These are phyloP conservation scores for Nomada fucata DNA, from an alignment of 2,888 invertebrate genomes.

Conservation along the genomic window DNA sequence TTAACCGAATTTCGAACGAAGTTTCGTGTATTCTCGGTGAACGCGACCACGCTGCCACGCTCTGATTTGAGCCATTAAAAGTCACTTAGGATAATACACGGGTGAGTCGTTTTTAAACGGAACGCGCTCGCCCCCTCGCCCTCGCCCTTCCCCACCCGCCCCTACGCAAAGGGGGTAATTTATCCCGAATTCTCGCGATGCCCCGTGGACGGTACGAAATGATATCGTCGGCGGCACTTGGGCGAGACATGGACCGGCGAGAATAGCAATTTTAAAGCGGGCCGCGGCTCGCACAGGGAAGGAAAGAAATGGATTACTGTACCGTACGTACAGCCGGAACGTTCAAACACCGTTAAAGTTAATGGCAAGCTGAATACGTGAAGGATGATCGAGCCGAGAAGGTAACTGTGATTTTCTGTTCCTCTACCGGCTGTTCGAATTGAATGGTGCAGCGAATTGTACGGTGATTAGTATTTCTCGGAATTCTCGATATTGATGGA, in stretches of 20 bases:
- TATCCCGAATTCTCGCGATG: slow-evolving; percentile 69
- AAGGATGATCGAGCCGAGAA: slow-evolving; percentile 15
- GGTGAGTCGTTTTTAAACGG: slow-evolving; percentile 74
- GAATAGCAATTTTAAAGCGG: slow-evolving; percentile 50
- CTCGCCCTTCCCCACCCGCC: background rate
- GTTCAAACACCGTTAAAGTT: slow-evolving; percentile 41
- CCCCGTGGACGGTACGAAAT: slow-evolving; percentile 48
- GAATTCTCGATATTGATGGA: no score
- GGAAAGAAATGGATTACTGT: slow-evolving; percentile 20
- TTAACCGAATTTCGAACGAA: slow-evolving; percentile 27
- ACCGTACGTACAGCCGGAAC: background rate
- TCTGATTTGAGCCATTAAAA: slow-evolving; percentile 79
- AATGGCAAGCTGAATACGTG: slow-evolving; percentile 38
- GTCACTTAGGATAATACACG: slow-evolving; percentile 81
- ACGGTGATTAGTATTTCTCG: no score
- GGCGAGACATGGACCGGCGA: background rate
- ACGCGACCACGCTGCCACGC: slow-evolving; percentile 34
- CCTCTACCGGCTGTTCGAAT: no score
- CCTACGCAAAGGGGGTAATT: slow-evolving; percentile 58
- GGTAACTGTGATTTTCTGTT: no score
- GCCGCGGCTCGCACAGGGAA: slow-evolving; percentile 13
- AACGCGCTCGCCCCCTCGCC: slow-evolving; percentile 51
- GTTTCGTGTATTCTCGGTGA: slow-evolving; percentile 45
- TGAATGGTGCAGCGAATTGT: no score
- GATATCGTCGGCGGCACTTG: slow-evolving; percentile 21